phyloP scores from a whole-genome alignment of 2,888 invertebrate species.

The Charanyca ferruginea region DNA sequence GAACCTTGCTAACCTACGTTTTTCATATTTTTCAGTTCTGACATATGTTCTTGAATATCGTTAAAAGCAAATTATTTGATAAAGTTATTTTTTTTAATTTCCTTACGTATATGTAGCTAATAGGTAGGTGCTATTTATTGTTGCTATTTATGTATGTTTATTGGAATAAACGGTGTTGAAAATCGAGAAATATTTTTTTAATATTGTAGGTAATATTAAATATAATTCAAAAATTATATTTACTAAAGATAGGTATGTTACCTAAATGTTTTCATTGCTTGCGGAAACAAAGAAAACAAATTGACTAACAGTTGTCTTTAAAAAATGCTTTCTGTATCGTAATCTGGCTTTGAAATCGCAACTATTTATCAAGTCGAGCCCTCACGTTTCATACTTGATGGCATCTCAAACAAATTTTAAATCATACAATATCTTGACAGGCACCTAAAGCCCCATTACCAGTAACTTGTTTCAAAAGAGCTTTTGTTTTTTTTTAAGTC shows the following conservation, averaged over 20 bases:
- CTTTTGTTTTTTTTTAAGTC: conserved; percentile 88
- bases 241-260: too few relatives aligned
- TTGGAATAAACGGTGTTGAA: background rate
- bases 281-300: too few relatives aligned
- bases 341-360: conserved; percentile 11
- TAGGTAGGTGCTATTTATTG: too few relatives aligned
- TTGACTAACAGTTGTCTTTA: background rate
- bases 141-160: background rate
- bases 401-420: conserved; percentile 79
- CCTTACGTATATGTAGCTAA: background rate
- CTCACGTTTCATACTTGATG: conserved; percentile 61
- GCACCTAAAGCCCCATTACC: conserved; percentile 84
- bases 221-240: too few relatives aligned
- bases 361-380: conserved; percentile 27
- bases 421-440: conserved; percentile 84
- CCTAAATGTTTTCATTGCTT: too few relatives aligned
- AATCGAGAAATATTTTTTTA: too few relatives aligned
- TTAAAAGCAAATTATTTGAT: too few relatives aligned
- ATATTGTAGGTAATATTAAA: too few relatives aligned
- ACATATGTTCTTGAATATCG: background rate
- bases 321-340: conserved; percentile 6
- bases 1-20: background rate
- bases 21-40: background rate
- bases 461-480: conserved; percentile 87
- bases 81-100: background rate